These are phyloP conservation scores for Triplophysa dalaica DNA, from an alignment of 2,113 vertebrate species.

Conservation along the genomic window DNA sequence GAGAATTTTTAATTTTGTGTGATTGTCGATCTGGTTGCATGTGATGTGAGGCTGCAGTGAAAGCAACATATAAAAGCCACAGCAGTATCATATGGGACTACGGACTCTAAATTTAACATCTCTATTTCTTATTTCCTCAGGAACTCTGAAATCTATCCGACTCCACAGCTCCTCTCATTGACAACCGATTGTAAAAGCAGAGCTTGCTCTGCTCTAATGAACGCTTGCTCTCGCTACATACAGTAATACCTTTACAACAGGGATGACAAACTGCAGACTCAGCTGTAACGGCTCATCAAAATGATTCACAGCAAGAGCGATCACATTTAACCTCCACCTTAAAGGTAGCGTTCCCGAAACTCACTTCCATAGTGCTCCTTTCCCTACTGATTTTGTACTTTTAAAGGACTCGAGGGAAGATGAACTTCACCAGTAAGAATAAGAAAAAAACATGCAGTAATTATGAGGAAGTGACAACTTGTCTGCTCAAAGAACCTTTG, in stretches of 20 bases:
- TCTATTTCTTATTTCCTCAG: constrained; percentile 42
- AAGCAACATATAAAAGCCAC: neutral
- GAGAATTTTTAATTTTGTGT: neutral
- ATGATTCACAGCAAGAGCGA: constrained; percentile 72
- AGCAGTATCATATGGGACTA: neutral
- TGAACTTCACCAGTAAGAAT: neutral
- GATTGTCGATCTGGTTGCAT: neutral
- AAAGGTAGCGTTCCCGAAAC: constrained; percentile 69
- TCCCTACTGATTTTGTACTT: constrained; percentile 57
- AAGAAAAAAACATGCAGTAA: constrained; percentile 48
- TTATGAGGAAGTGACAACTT: constrained; percentile 54
- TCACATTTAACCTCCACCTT: constrained; percentile 75
- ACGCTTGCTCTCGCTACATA: constrained; percentile 58
- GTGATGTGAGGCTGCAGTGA: neutral
- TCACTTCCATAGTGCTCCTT: constrained; percentile 59
- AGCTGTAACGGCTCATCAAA: constrained; percentile 72
- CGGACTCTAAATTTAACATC: neutral
- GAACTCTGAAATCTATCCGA: constrained; percentile 46
- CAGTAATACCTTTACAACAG: constrained; percentile 67
- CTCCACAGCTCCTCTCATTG: constrained; percentile 13
- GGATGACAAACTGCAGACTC: constrained; percentile 74
- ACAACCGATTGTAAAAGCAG: constrained; percentile 35
- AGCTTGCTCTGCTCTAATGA: constrained; percentile 55
- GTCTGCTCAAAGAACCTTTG: constrained; percentile 55
- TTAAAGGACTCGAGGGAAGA: constrained; percentile 12